Base-by-base conservation (phyloP, 2,888 invertebrate species). In the Heliconius cydno region DNA sequence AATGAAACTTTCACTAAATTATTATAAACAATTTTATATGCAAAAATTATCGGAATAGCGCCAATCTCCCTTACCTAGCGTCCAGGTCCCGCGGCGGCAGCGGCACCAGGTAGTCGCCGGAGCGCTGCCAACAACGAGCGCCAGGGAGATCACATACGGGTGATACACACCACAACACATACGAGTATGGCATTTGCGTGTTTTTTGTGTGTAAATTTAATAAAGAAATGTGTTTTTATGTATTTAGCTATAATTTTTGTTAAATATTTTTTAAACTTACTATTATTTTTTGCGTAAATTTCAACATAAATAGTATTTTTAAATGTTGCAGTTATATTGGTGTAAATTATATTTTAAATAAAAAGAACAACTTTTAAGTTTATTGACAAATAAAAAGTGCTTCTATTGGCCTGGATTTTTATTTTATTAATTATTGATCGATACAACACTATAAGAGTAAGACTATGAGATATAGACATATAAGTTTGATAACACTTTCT, bases 101-200 rank as follows among this genome's bases (percentile, higher is more conserved):
- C 87, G 95, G 95, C 90, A 94, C 95, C 87, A 95, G 92, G 94
- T 95, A 95, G 94, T 95, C 95, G 85, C 92, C 91, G 89, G 90
- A 88, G 87, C 90, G 92, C 94, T 94, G 94, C 91, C 92, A 92
- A 93, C 94, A 93, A 93, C 91, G 92, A 84, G 84, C 88, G 88
- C 90, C 89, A 87, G 89, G 90, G 90, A 90, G 84, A 85, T 81
- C 77, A 84, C 84, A 83, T 82, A 30, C 30, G 30, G 30, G 30
- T 30, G 30, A 30, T 80, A 81, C 83, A 84, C 82, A 81, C 82
- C 82, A 81, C 83, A 76, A 70, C 28, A 25, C 22, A 41, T 13
- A 25, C 46, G 10, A 76, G 34, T 34, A 34, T 15, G 13, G 34
- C 6, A 6, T 68, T 68, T 68, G 22, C 6, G 19, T 15, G 22